These are phyloP conservation scores for Leptopilina clavipes DNA, from an alignment of 1,140 invertebrate species.

Conservation along the genomic window DNA sequence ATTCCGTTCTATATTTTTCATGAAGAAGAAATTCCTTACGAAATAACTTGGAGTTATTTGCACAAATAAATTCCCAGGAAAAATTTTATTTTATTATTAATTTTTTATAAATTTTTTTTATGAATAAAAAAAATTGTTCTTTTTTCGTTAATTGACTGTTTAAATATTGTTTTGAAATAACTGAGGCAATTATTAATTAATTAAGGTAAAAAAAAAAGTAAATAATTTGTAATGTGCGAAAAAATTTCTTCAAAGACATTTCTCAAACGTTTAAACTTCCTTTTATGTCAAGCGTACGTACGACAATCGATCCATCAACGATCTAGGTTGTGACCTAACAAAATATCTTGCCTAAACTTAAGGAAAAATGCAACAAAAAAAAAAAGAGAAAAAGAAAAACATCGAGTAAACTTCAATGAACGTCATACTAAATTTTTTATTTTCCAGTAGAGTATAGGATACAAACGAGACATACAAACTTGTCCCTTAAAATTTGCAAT, in stretches of 20 bases:
- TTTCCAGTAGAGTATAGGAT: background rate
- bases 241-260: background rate
- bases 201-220: background rate
- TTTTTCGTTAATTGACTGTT: too few relatives aligned
- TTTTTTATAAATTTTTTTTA: too few relatives aligned
- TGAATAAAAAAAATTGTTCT: too few relatives aligned
- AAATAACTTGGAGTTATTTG: too few relatives aligned
- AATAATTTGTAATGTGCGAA: background rate
- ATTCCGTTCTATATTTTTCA: too few relatives aligned
- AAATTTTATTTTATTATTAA: too few relatives aligned
- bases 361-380: background rate
- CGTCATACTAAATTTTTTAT: conserved; percentile 13
- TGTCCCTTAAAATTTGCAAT: background rate
- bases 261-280: conserved; percentile 1
- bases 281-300: conserved; percentile 12
- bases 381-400: conserved; percentile 2
- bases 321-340: conserved; percentile 18
- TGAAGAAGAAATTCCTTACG: too few relatives aligned
- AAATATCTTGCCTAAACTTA: conserved; percentile 23
- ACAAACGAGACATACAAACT: conserved; percentile 6
- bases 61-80: too few relatives aligned
- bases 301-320: conserved; percentile 6
- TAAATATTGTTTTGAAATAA: too few relatives aligned
- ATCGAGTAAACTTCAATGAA: background rate
- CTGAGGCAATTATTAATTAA: background rate